A percentile compares a stretch with the other conserved stretches of the same genome.
Evolutionary conservation across 2,113 vertebrate species (phyloP).

Genomic region (Scomber japonicus): DNA sequence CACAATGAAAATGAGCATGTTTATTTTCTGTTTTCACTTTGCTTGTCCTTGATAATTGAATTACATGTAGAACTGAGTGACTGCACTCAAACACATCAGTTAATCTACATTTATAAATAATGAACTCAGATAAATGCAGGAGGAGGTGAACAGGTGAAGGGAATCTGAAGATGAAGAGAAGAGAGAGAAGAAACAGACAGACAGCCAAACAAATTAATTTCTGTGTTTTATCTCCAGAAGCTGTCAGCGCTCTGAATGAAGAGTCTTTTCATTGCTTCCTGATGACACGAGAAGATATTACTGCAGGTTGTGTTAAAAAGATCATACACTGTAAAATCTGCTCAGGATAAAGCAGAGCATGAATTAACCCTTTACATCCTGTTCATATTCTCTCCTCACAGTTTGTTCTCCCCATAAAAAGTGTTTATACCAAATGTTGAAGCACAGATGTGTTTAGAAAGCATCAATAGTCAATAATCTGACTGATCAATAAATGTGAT

Average conservation of each 20-base stretch:
- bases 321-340: background rate
- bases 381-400: too few species aligned
- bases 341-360: background rate
- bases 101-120: too few species aligned
- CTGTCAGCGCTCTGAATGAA: background rate
- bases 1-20: too few species aligned
- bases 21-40: too few species aligned
- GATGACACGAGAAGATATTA: background rate
- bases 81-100: too few species aligned
- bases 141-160: background rate
- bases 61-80: too few species aligned
- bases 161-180: background rate
- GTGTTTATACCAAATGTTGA: too few species aligned
- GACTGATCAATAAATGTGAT: too few species aligned
- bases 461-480: too few species aligned
- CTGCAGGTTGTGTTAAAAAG: background rate
- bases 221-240: background rate
- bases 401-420: too few species aligned
- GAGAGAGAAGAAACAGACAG: constrained; percentile 6
- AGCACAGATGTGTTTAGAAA: too few species aligned
- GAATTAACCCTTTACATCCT: background rate
- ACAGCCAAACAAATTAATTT: constrained; percentile 9
- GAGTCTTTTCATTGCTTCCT: background rate
- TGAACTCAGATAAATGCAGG: background rate
- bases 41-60: too few species aligned